Evolutionary conservation across 2,797 vertebrate genomes (phyloP).

Genomic region (Bryconaethiops microstoma): DNA sequence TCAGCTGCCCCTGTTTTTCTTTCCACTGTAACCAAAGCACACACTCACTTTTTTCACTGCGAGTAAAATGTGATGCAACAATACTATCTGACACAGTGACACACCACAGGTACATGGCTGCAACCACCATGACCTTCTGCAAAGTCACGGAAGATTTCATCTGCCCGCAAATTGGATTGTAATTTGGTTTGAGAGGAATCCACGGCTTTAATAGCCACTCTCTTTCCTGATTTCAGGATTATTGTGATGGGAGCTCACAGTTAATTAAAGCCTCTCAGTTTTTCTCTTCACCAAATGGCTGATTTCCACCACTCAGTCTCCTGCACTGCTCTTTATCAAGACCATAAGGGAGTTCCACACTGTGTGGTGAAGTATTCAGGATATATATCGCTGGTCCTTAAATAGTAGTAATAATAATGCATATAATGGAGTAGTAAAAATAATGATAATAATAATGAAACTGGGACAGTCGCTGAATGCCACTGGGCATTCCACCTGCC

Average conservation of each 20-base stretch:
- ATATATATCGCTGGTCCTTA: background rate
- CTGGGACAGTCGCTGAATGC: slow-evolving; percentile 42
- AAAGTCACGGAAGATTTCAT: slow-evolving; percentile 29
- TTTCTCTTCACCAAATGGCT: background rate
- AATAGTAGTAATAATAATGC: too few species aligned
- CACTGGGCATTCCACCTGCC: slow-evolving; percentile 32
- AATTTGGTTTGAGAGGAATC: slow-evolving; percentile 20
- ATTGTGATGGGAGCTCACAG: slow-evolving; percentile 20
- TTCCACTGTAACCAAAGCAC: background rate
- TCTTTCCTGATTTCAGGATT: background rate
- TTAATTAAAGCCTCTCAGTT: slow-evolving; percentile 36
- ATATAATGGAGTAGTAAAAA: too few species aligned
- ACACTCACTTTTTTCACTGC: background rate
- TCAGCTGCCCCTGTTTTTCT: background rate
- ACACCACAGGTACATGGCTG: background rate
- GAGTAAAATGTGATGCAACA: background rate
- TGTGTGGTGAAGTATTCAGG: slow-evolving; percentile 13
- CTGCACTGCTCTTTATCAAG: slow-evolving; percentile 1
- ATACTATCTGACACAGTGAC: too few species aligned
- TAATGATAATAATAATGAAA: slow-evolving; percentile 42
- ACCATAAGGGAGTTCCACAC: slow-evolving; percentile 9
- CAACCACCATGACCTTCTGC: slow-evolving; percentile 39
- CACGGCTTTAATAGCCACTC: background rate
- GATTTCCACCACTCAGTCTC: slow-evolving; percentile 26
- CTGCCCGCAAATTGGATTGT: slow-evolving; percentile 23